phyloP scores from a whole-genome alignment of 2,113 vertebrate genomes.

The Tragelaphus scriptus region DNA sequence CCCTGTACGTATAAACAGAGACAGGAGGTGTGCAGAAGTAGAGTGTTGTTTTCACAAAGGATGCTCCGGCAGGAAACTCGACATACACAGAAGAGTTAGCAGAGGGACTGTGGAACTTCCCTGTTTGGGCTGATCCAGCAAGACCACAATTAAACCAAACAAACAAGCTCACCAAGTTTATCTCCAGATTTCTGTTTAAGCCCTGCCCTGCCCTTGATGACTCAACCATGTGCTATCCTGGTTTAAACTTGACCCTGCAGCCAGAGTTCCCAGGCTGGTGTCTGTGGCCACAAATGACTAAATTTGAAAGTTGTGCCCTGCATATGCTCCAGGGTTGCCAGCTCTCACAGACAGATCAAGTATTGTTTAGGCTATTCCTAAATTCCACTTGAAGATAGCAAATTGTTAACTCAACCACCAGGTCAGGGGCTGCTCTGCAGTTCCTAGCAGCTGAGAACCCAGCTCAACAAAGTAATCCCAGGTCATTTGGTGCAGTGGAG shows the following conservation, averaged over 20 bases:
- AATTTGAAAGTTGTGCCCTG: background rate
- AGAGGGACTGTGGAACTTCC: background rate
- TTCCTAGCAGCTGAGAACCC: background rate
- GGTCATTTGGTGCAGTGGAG: background rate
- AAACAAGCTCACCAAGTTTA: slow-evolving; percentile 52
- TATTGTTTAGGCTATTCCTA: background rate
- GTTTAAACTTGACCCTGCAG: background rate
- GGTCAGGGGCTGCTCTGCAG: background rate
- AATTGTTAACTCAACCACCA: background rate
- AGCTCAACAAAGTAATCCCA: background rate
- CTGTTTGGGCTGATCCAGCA: slow-evolving; percentile 24
- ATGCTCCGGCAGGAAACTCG: background rate
- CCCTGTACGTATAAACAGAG: rapidly evolving
- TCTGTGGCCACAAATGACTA: background rate
- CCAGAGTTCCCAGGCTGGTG: background rate
- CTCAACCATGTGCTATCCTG: background rate
- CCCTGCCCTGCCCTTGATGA: background rate
- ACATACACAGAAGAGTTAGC: background rate
- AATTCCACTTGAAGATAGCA: background rate
- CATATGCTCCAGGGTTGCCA: rapidly evolving
- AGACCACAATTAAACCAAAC: slow-evolving; percentile 18
- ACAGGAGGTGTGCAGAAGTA: background rate
- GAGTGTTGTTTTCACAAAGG: background rate
- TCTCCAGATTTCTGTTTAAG: background rate
- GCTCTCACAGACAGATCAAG: background rate